Evolutionary conservation across 2,888 invertebrate species (phyloP), one percentile per base, ranked within the genome.

Genomic region (Coenonympha arcania): DNA sequence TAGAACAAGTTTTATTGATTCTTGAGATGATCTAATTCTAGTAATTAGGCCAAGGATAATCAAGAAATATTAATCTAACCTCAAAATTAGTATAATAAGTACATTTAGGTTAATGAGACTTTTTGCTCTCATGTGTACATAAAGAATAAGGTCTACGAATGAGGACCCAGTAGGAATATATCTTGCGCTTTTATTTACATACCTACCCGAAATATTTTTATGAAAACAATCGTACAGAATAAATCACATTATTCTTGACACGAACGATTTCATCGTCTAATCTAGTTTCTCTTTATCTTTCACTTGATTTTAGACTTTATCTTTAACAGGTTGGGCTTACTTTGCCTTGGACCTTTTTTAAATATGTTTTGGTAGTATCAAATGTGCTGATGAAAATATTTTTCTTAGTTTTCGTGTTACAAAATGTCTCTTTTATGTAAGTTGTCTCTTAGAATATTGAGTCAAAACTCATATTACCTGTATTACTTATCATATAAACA

Each of bases 211-310:
- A 13, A 11, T 34, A 22, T 15, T 40, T 40, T 8, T 22, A 30
- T 36, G 45, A 37, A 46, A 46, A 46, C 47, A 41, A 48, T 52
- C 46, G 28, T 49, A 36, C 49, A 34, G 40, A 49, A 52, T 52
- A 55, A 49, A 51, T 55, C 48, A 55, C 42, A 43, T 43, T 51
- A 36, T 39, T 50, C 26, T 42, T 48, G 48, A 36, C 45, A 24
- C 31, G 49, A 52, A 33, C 47, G 45, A 49, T 55, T 50, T 57
- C 55, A 48, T 57, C 43, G 48, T 54, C 49, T 52, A 45, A 55
- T 39, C 26, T 11, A 30, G 26, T 41, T 28, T 41, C 18, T 28
- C n/a, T 19, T 2, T 13, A 11, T 26, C 5, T 11, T 1, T 6
- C 18, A 11, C 6, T 3, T 6, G 18, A 41, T 19, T 34, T 19